Conservation (phyloP, 1,140 invertebrate species). For the Saxidomus purpurata region DNA sequence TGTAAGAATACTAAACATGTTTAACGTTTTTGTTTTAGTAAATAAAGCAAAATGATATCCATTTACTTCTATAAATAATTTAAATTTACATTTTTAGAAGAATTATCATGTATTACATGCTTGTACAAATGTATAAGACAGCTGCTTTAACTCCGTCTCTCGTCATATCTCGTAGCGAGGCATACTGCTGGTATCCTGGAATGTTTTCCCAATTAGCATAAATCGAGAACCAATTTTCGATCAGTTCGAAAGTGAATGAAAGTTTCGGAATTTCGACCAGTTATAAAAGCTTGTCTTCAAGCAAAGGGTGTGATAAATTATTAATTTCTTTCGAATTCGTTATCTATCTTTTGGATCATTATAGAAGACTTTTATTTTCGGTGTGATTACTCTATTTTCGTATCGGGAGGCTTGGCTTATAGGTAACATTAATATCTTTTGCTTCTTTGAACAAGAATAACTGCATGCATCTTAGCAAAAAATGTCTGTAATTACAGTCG, state of each 20-base stretch:
- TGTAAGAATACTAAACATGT: no score
- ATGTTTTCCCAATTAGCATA: constrained; percentile 23
- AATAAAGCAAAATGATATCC: no score
- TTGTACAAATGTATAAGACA: background rate
- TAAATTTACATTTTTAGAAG: no score
- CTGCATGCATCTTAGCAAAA: background rate
- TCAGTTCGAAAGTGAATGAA: constrained; percentile 34
- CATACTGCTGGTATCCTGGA: constrained; percentile 6
- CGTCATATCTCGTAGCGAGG: background rate
- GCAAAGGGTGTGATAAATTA: background rate
- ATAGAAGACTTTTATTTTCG: constrained; percentile 18
- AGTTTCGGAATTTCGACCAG: constrained; percentile 25
- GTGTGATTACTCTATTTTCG: background rate
- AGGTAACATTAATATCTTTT: background rate
- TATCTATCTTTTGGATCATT: no score
- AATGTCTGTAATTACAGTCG: background rate
- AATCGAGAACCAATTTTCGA: constrained; percentile 38
- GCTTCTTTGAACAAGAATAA: background rate
- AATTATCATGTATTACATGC: no score
- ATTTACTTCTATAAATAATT: no score
- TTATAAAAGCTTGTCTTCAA: background rate
- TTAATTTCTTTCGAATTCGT: constrained; percentile 3
- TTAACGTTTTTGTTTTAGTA: no score
- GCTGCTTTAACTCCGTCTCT: background rate
- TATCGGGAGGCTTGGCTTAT: background rate